Base-by-base conservation (phyloP, 2,888 invertebrate genomes). In the Drosophila neotestacea region DNA sequence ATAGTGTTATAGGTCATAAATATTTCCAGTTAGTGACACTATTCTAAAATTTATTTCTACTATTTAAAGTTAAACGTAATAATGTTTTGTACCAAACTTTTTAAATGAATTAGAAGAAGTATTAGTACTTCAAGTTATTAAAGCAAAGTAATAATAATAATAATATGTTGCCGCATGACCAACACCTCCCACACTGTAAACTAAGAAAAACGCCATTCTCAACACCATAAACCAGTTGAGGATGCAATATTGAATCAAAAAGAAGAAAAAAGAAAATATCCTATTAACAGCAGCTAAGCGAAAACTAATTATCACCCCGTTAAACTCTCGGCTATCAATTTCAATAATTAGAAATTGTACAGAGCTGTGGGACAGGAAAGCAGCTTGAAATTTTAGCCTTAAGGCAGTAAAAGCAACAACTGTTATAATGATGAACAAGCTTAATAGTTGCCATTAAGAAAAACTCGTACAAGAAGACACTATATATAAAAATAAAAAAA, bases 321-420 rank as follows among this genome's bases (percentile, higher is more conserved):
- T 64, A 44, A 82, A 65, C 73, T 67, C 51, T 54, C 22, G 46
- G 58, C 82, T 78, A 82, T 87, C 81, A 87, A 77, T 82, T 82
- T 78, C 88, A 67, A 70, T 77, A 84, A 87, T 86, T 87, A 74
- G 69, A 81, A 74, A 74, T 78, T 68, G 72, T 62, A 60, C 63
- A 47, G 44, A 47, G 42, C 22, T 30, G 50, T 36, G 32, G 10
- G 28, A 44, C 34, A 27, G 11, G 13, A 36, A 51, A 22, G 36
- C 48, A 58, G 62, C 50, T 69, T 64, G 61, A 69, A 67, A 76
- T 63, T 67, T 30, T 62, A 63, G 70, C 76, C 60, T n/a, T 54
- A 13, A 47, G 65, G 10, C 48, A 38, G 38, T 10, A 36, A 34
- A 54, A 55, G 39, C 59, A 69, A 73, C 58, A 62, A 52, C 46